A percentile compares a stretch with the other conserved stretches of the same genome.
phyloP scores from a whole-genome alignment of 2,113 vertebrate genomes.

The Gymnocephalus cernua region DNA sequence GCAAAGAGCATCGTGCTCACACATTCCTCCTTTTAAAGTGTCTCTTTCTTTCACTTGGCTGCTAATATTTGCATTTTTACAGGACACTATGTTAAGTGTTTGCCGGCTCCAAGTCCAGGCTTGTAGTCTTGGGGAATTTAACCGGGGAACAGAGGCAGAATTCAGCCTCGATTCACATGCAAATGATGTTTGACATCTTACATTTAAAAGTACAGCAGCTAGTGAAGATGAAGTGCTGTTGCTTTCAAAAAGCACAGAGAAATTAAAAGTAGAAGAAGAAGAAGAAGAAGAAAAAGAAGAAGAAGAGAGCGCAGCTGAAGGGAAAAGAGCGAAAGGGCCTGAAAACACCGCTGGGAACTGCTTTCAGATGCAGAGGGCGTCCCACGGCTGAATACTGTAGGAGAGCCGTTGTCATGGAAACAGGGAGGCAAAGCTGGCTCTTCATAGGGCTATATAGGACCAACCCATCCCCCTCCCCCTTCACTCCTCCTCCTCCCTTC shows the following conservation, averaged over 20 bases:
- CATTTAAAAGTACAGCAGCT: slow-evolving; percentile 20
- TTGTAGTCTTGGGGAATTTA: background rate
- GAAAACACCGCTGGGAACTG: slow-evolving; percentile 72
- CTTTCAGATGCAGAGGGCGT: slow-evolving; percentile 81
- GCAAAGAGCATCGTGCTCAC: background rate
- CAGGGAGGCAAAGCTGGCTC: slow-evolving; percentile 73
- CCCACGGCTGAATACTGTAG: slow-evolving; percentile 75
- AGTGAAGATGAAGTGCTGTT: slow-evolving; percentile 39
- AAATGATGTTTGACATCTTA: slow-evolving; percentile 4
- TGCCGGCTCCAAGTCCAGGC: slow-evolving; percentile 9
- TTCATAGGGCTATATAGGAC: slow-evolving; percentile 47
- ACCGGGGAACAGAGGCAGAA: slow-evolving; percentile 23
- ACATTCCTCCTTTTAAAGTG: background rate
- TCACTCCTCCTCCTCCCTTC: slow-evolving; percentile 6
- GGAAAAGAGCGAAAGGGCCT: slow-evolving; percentile 31
- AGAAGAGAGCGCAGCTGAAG: slow-evolving; percentile 32
- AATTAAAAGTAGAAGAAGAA: slow-evolving; percentile 25
- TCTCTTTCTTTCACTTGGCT: background rate
- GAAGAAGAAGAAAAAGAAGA: background rate
- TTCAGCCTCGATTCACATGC: slow-evolving; percentile 44
- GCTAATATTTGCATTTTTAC: slow-evolving; percentile 46
- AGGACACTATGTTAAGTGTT: slow-evolving; percentile 40
- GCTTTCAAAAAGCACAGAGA: slow-evolving; percentile 6
- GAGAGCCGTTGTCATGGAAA: slow-evolving; percentile 80
- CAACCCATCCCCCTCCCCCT: background rate